Evolutionary conservation across 1,140 invertebrate genomes (phyloP).

Genomic region (Drosophila ironensis): DNA sequence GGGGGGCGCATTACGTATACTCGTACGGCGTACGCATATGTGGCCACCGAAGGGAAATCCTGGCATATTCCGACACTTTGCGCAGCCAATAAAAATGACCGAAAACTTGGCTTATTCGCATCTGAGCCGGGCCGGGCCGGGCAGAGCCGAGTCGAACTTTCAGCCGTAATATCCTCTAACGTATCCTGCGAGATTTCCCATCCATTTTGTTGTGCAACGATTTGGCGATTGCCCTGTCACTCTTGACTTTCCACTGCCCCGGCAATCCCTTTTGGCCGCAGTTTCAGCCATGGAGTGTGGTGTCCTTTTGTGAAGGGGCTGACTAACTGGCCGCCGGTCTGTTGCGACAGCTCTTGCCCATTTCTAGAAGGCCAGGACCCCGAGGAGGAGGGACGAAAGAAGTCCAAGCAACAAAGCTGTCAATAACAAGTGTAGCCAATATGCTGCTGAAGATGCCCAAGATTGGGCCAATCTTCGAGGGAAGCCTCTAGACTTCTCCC

Average conservation of each 20-base stretch:
- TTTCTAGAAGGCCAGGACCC: conserved; percentile 32
- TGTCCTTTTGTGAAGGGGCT: conserved; percentile 56
- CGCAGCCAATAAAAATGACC: conserved; percentile 68
- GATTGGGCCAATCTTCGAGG: conserved; percentile 29
- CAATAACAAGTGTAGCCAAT: conserved; percentile 69
- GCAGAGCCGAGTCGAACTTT: no score
- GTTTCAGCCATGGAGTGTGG: conserved; percentile 33
- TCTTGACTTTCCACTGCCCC: conserved; percentile 3
- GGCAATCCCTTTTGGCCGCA: background rate
- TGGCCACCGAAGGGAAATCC: conserved; percentile 18
- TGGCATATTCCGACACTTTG: conserved; percentile 27
- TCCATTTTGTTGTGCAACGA: conserved; percentile 27
- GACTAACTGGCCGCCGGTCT: conserved; percentile 65
- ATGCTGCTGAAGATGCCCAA: conserved; percentile 40
- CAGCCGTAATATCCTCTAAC: conserved; percentile 59
- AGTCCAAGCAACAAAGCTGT: conserved; percentile 66
- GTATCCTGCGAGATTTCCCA: conserved; percentile 40
- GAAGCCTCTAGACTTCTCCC: background rate
- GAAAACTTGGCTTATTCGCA: conserved; percentile 63
- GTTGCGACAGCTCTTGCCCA: conserved; percentile 54
- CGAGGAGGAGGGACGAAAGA: background rate
- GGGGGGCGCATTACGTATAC: conserved; percentile 70
- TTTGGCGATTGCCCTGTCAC: conserved; percentile 61
- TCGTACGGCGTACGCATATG: no score
- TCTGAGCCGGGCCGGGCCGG: no score